Conservation (phyloP, 2,797 vertebrate genomes). For the Anguilla megastoma region DNA sequence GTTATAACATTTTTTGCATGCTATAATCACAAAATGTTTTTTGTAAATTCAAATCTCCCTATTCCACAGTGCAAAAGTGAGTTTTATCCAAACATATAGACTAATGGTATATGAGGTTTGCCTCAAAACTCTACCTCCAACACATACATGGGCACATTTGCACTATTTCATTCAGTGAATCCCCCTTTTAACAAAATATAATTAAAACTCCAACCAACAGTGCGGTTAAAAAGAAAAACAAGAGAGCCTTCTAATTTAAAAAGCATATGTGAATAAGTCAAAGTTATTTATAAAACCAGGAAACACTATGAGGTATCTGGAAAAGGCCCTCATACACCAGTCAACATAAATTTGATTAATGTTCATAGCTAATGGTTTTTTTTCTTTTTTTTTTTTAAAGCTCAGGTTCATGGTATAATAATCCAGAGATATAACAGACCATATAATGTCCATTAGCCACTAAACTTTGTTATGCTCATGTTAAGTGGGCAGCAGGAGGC, state of each 20-base stretch:
- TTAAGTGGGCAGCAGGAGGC: constrained; percentile 61
- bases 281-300: constrained; percentile 6
- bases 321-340: constrained; percentile 21
- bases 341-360: constrained; percentile 33
- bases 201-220: background rate
- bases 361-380: constrained; percentile 14
- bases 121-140: background rate
- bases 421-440: constrained; percentile 47
- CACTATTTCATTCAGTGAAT: background rate
- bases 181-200: constrained; percentile 2
- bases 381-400: constrained; percentile 43
- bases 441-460: constrained; percentile 59
- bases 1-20: background rate
- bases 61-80: background rate
- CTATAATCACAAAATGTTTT: background rate
- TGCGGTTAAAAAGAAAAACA: constrained; percentile 3
- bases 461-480: constrained; percentile 59
- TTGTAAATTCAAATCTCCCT: background rate
- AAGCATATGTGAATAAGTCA: constrained; percentile 22
- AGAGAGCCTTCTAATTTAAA: constrained; percentile 5
- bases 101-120: background rate
- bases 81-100: background rate
- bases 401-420: constrained; percentile 45
- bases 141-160: background rate
- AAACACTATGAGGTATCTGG: constrained; percentile 19